Base-by-base conservation (phyloP, 2,797 vertebrate species). In the Pagetopsis macropterus region DNA sequence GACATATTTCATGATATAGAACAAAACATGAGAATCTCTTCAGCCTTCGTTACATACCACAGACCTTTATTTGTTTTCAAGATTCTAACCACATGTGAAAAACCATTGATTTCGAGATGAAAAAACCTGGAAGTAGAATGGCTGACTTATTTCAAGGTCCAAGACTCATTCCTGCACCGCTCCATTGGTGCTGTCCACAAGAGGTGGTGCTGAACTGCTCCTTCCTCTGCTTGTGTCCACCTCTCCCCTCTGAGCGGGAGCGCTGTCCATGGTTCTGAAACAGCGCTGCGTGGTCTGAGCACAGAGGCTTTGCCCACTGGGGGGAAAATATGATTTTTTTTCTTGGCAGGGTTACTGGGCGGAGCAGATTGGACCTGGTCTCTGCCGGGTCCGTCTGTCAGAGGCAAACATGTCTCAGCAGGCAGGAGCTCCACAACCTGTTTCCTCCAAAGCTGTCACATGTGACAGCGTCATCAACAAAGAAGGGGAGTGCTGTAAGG, bases 191-290 rank as follows among this genome's bases (percentile, higher is more conserved):
- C 76, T 85, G 72, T 90, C 75, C 83, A 64, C 40, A 54, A 4
- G 62, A 55, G 63, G 67, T 61, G 83, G 81, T 81, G 78, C 87
- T 87, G 86, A 84, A 72, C 67, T 60, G 5, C 37, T 55, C 54
- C 45, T 65, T 63, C 51, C 54, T 13, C 65, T 71, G 60, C 55
- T 31, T 4, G 49, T 9, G 5, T 15, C 48, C 60, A 69, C 45
- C 52, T 69, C 65, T 17, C 31, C 10, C 31, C 5, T 21, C 62
- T 19, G 3, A 19, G 5, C 23, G 62, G 52, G 57, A 76, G 69
- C 16, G 1, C 84, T 88, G 83, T 86, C 88, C 77, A 1, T 54
- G 85, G 88, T 90, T 21, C 87, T 90, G 88, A 87, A 91, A 65
- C 62, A 54, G 79, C 17, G 9, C 88, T 19, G 45, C 64, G 14